Evolutionary conservation across 2,888 invertebrate species (phyloP).

Genomic region (Poecilus cupreus): DNA sequence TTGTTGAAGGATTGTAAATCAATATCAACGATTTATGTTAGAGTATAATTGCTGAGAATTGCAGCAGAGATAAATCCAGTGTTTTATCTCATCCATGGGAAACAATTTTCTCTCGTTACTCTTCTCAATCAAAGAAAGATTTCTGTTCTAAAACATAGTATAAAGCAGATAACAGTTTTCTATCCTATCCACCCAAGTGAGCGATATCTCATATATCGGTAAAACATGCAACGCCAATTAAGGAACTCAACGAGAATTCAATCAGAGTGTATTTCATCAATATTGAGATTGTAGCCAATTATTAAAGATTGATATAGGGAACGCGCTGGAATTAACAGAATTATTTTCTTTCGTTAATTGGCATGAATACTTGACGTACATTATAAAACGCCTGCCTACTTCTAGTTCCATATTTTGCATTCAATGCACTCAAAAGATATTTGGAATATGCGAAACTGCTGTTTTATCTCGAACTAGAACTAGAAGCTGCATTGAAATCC

Average conservation of each 20-base stretch:
- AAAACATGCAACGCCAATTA: constrained; percentile 53
- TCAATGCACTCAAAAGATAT: background rate
- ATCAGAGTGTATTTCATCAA: constrained; percentile 49
- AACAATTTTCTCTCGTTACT: constrained; percentile 37
- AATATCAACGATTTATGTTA: background rate
- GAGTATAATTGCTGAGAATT: constrained; percentile 17
- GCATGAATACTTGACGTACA: constrained; percentile 33
- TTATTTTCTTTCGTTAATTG: constrained; percentile 50
- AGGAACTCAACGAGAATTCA: constrained; percentile 19
- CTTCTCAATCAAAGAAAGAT: background rate
- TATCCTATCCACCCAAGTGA: constrained; percentile 15
- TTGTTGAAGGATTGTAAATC: background rate
- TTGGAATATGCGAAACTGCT: constrained; percentile 2
- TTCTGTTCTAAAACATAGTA: background rate
- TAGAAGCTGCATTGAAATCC: background rate
- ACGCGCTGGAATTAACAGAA: constrained; percentile 37
- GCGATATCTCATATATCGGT: constrained; percentile 37
- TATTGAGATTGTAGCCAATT: constrained; percentile 52
- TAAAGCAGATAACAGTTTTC: constrained; percentile 15
- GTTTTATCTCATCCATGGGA: background rate
- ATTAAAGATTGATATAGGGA: constrained; percentile 46
- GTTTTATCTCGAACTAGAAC: background rate
- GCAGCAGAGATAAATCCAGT: constrained; percentile 1
- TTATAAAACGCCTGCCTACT: background rate
- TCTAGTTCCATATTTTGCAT: background rate